Evolutionary conservation across 2,888 invertebrate species (phyloP), one percentile per base, ranked within the genome.

Genomic region (Oscheius sp.): DNA sequence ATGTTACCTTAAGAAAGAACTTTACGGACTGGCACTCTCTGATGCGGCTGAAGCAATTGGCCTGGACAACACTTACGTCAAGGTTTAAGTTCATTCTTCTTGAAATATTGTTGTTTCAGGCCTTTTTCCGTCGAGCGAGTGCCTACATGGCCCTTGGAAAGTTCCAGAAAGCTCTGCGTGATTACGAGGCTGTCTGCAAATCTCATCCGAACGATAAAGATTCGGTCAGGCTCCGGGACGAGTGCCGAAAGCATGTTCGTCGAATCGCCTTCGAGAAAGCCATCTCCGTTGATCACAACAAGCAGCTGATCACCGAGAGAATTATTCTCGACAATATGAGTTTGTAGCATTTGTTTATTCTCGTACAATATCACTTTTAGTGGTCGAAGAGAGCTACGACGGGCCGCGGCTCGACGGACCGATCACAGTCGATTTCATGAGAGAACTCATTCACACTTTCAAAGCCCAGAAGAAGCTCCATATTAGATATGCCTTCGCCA

Each of bases 121-220:
- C 96, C 0, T 99, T 96, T 90, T 99, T 98, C 90, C 93, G 99
- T 87, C 92, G 98, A 89, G 99, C 98, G 0, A 95, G 96, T 1
- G 94, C 98, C 48, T 93, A 96, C 88, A 98, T 99, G 97, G 95
- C 97, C 35, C 91, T 98, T 89, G 97, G 98, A 84, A 97, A 96
- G 92, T 97, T 96, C 90, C 97, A 96, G 91, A 92, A 94, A 91
- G 99, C 99, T 11, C 92, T 98, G 82, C 94, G 94, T 90, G 98
- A 99, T 92, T 98, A 95, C 91, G 96, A 97, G 93, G 93, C 94
- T 90, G 96, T 96, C 11, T 74, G 70, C 29, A 77, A 74, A 47
- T 94, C 94, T 74, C 92, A 94, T 88, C 98, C 98, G 83, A 94
- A 93, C 90, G 97, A 99, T 90, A 94, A 94, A 89, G 97, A 97